Evolutionary conservation across 2,113 vertebrate genomes (phyloP), one percentile per base, ranked within the genome.

Genomic region (Rostratula benghalensis): DNA sequence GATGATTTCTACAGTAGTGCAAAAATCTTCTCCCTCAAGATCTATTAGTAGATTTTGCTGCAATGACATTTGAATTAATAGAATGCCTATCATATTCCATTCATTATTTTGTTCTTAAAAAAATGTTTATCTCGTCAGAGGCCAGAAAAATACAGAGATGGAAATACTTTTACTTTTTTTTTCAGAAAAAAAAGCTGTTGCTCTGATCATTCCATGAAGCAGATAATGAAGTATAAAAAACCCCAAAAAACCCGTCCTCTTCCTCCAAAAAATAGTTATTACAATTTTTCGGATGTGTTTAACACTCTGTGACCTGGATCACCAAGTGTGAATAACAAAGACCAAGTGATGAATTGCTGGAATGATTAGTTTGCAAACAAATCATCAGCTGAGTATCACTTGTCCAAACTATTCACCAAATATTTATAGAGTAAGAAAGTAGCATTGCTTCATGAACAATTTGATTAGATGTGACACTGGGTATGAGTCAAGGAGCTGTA

Each of bases 331-430:
- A 94, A 59, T 91, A 82, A 75, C 45, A 82, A 84, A 73, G 74
- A 84, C 24, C 8, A 8, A 93, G 86, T 89, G 88, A 93, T 82
- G 92, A 95, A 90, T 78, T 88, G 80, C 73, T 87, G 80, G 86
- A 92, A 90, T 93, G 92, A 87, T 89, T 87, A 90, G 88, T 92
- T 96, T 94, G 92, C 88, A 93, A 92, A 93, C 88, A 94, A 89
- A 93, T 93, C 86, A 84, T 95, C 77, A 89, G 57, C 83, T 94
- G 89, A 94, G 41, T 89, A 94, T 80, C 89, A 95, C 83, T 96
- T 94, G 87, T 92, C 63, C 89, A 87, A 91, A 87, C 45, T 87
- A 85, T 94, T 94, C 91, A 77, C 87, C 77, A 91, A 95, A 95
- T 94, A 95, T 95, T 96, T 96, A 84, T 79, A 78, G 83, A 94